Conservation (phyloP, 2,113 vertebrate species). For the Psephotus haematonotus region DNA sequence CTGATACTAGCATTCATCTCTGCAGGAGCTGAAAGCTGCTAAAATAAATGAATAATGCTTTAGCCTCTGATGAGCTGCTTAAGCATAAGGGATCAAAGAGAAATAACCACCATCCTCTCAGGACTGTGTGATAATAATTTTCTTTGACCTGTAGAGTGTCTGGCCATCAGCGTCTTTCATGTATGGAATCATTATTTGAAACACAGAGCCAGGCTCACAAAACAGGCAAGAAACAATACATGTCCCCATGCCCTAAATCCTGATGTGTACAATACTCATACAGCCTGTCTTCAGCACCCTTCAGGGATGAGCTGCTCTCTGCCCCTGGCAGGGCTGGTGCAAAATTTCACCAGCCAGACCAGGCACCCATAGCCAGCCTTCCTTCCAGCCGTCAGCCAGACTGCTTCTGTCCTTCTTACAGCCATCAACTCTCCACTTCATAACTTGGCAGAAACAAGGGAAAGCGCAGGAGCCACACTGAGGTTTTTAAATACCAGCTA, state of each 20-base stretch:
- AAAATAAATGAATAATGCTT: neutral
- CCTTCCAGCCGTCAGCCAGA: rapidly evolving
- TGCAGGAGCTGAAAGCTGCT: neutral
- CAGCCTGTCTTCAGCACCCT: neutral
- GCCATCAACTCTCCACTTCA: neutral
- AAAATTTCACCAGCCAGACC: neutral
- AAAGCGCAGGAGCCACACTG: neutral
- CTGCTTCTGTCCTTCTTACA: neutral
- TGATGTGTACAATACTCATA: neutral
- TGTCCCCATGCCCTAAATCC: neutral
- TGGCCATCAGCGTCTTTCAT: neutral
- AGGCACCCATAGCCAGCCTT: neutral
- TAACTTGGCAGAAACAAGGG: neutral
- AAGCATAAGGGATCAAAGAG: neutral
- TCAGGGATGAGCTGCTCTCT: neutral
- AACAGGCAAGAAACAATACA: neutral
- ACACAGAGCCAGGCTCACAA: neutral
- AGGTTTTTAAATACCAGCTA: neutral
- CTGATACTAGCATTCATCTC: neutral
- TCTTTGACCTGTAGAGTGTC: neutral
- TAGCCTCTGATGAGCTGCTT: neutral
- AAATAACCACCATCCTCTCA: neutral
- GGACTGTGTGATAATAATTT: neutral
- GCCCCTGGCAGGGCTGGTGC: neutral
- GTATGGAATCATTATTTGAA: neutral